Conservation (phyloP, 2,888 invertebrate genomes). For the Drosophila nr. perissopoda region DNA sequence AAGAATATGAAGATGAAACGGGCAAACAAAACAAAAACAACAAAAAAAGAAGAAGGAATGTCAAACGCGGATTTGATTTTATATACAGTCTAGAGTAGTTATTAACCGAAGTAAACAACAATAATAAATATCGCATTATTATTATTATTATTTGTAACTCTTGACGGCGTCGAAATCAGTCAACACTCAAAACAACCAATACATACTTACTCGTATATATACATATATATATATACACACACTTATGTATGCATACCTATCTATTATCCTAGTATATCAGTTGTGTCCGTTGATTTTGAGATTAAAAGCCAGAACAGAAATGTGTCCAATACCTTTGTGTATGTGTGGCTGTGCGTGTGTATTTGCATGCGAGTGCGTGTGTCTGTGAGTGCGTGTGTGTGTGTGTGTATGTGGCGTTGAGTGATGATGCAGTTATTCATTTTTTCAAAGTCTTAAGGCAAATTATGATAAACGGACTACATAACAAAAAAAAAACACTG, state of each 20-base stretch:
- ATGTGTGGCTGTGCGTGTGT: constrained; percentile 12
- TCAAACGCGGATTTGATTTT: constrained; percentile 81
- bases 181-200: constrained; percentile 52
- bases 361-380: background rate
- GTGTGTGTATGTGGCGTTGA: constrained; percentile 35
- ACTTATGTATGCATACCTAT: constrained; percentile 46
- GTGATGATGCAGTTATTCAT: constrained; percentile 63
- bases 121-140: constrained; percentile 73
- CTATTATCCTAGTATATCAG: constrained; percentile 41
- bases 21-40: constrained; percentile 38
- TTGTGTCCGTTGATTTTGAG: constrained; percentile 50
- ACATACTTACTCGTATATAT: constrained; percentile 53
- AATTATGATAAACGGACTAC: constrained; percentile 37
- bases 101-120: constrained; percentile 74
- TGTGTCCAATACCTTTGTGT: constrained; percentile 19
- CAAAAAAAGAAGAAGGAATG: constrained; percentile 28
- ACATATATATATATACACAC: constrained; percentile 28
- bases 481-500: constrained; percentile 23
- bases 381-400: background rate
- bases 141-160: constrained; percentile 67
- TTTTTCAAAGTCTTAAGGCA: constrained; percentile 50
- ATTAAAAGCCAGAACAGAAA: constrained; percentile 42
- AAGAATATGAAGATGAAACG: constrained; percentile 35
- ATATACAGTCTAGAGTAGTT: constrained; percentile 79
- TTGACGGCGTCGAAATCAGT: constrained; percentile 57